Conservation (phyloP, 1,140 invertebrate genomes). For the Drosophila funebris region DNA sequence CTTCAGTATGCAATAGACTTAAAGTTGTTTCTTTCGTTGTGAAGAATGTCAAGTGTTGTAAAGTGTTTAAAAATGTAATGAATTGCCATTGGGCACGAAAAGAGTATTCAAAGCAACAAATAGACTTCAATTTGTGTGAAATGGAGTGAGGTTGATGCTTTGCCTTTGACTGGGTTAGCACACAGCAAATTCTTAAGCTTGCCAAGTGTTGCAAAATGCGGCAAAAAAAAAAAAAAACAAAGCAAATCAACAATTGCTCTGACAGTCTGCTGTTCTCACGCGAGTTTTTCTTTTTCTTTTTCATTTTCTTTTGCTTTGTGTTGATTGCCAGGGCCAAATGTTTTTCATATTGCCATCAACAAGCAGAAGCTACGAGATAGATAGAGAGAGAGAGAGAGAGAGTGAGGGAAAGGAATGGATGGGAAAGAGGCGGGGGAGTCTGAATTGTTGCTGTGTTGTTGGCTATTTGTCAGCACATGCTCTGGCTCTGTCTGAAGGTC, state of each 20-base stretch:
- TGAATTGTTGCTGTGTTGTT: not conserved
- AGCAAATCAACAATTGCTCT: slow-evolving; percentile 29
- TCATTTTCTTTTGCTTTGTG: not conserved
- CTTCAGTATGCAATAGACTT: not conserved
- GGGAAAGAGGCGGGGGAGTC: too few species aligned
- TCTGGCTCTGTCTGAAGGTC: slow-evolving; percentile 50
- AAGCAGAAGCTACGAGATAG: not conserved
- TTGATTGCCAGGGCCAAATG: slow-evolving; percentile 17
- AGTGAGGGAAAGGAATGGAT: not conserved
- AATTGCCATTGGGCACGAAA: not conserved
- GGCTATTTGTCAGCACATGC: slow-evolving; percentile 13
- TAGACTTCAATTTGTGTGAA: slow-evolving; percentile 20
- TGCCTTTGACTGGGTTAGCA: not conserved
- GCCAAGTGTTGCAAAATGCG: slow-evolving; percentile 13
- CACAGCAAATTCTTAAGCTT: slow-evolving; percentile 4
- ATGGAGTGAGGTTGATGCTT: not conserved
- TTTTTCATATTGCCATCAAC: slow-evolving; percentile 32
- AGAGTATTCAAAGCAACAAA: not conserved
- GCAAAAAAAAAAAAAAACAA: slow-evolving; percentile 3
- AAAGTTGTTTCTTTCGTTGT: too few species aligned
- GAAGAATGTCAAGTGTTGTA: not conserved
- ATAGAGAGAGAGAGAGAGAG: not conserved
- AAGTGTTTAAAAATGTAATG: not conserved
- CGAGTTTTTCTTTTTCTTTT: not conserved
- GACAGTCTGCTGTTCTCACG: slow-evolving; percentile 2